Base-by-base conservation (phyloP, 2,888 invertebrate species). In the Melipona beecheii region DNA sequence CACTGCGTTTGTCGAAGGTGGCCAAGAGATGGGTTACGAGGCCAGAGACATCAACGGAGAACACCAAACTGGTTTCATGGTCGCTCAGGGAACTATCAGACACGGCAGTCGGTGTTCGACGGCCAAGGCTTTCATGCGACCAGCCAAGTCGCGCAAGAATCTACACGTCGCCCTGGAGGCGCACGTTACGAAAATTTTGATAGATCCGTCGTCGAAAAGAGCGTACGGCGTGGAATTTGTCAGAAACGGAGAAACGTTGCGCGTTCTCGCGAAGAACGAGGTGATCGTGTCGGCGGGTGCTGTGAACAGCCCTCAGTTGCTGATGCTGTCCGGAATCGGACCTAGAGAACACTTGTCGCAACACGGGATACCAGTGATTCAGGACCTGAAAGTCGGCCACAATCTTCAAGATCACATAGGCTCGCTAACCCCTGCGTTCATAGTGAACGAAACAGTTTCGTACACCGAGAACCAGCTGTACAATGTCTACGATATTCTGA, bases 11-110 rank as follows among this genome's bases (percentile, higher is more conserved):
- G 2, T 56, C 5, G 5, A 15, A 58, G 56, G n/a, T 58, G n/a
- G 56, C 56, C 56, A n/a, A 15, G 56, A 58, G n/a, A 58, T 58
- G 56, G 56, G 56, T 58, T 58, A 58, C 15, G 56, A 58, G 56
- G 15, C 2, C 2, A 58, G 56, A 15, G n/a, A 58, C 56, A 58
- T 58, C 2, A 58, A 58, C 56, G 56, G 56, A 2, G 56, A 58
- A 58, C 56, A n/a, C 2, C 56, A 58, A 2, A n/a, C 56, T 5
- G 56, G 56, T n/a, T 58, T 58, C n/a, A 58, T 58, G 56, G 5
- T 58, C 15, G 13, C 56, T 58, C 56, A 58, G n/a, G 56, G 56
- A 5, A 58, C 56, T 4, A 0, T n/a, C 5, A 58, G 5, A n/a
- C 5, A 58, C n/a, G 56, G 56, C n/a, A 58, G 56, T n/a, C 56